A percentile compares a stretch with the other conserved stretches of the same genome.
phyloP scores from a whole-genome alignment of 2,113 vertebrate genomes.

The Azemiops feae region DNA sequence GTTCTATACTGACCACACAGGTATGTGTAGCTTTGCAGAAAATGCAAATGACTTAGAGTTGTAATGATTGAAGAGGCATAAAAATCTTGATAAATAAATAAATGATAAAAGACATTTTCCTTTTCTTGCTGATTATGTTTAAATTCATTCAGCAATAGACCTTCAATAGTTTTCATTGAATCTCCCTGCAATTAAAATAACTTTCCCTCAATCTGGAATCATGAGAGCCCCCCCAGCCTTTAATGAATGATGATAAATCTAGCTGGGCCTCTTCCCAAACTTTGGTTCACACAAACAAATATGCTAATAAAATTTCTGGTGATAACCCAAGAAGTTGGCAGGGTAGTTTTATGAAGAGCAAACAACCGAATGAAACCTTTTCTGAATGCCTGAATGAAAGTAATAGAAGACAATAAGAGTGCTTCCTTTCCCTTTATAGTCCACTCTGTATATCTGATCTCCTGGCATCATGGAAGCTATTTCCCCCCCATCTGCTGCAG shows the following conservation, averaged over 20 bases:
- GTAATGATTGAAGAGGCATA: not conserved
- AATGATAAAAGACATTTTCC: not conserved
- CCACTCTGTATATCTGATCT: accelerated
- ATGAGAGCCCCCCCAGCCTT: not conserved
- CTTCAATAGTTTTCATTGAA: not conserved
- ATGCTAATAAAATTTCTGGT: not conserved
- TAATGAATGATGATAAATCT: not conserved
- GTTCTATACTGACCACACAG: not conserved
- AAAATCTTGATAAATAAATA: not conserved
- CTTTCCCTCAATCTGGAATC: not conserved
- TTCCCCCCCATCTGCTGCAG: not conserved
- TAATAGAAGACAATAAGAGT: not conserved
- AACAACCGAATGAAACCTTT: not conserved
- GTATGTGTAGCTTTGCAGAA: not conserved
- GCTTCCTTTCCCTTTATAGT: not conserved
- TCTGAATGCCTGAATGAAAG: not conserved
- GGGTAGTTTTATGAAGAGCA: not conserved
- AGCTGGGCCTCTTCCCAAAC: not conserved
- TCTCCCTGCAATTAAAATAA: not conserved
- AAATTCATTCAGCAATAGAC: not conserved
- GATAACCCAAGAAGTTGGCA: not conserved
- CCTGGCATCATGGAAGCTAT: not conserved
- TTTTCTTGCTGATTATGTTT: not conserved
- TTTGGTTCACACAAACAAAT: not conserved
- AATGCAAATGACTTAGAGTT: not conserved